Conservation (phyloP, 2,113 vertebrate genomes). For the Pardalotus punctatus region DNA sequence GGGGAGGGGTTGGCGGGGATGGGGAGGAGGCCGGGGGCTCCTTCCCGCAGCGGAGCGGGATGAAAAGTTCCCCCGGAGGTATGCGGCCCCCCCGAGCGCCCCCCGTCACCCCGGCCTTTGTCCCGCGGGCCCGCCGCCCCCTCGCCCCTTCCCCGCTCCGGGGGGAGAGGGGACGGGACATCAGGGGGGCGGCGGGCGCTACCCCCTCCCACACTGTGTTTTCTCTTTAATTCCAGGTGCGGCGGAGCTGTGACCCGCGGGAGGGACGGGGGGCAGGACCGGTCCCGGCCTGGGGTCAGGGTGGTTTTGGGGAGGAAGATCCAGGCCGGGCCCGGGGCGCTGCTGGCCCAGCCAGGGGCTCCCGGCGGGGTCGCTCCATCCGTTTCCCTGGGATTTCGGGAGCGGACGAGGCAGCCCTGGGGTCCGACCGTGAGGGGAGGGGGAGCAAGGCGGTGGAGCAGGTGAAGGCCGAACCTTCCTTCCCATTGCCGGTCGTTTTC, state of each 20-base stretch:
- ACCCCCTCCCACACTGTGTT: neutral
- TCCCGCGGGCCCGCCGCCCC: neutral
- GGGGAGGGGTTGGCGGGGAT: neutral
- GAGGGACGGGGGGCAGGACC: neutral
- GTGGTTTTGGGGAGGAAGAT: neutral
- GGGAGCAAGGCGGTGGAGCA: neutral
- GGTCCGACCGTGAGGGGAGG: neutral
- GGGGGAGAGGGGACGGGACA: too few species aligned
- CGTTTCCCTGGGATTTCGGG: neutral
- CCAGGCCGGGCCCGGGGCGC: neutral
- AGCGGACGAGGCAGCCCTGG: neutral
- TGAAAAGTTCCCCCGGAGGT: constrained; percentile 4
- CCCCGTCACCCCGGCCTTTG: neutral
- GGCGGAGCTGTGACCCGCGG: neutral
- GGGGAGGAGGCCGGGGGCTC: neutral
- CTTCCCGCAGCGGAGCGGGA: neutral
- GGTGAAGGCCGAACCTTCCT: neutral
- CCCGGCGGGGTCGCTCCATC: neutral
- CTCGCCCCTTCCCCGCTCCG: neutral
- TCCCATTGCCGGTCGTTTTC: neutral
- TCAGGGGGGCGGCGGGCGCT: neutral
- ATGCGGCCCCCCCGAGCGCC: neutral
- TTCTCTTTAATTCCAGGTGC: constrained; percentile 14
- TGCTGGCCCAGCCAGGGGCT: neutral
- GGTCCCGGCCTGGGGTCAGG: neutral